Base-by-base conservation (phyloP, 2,797 vertebrate genomes). In the Acrocephalus scirpaceus region DNA sequence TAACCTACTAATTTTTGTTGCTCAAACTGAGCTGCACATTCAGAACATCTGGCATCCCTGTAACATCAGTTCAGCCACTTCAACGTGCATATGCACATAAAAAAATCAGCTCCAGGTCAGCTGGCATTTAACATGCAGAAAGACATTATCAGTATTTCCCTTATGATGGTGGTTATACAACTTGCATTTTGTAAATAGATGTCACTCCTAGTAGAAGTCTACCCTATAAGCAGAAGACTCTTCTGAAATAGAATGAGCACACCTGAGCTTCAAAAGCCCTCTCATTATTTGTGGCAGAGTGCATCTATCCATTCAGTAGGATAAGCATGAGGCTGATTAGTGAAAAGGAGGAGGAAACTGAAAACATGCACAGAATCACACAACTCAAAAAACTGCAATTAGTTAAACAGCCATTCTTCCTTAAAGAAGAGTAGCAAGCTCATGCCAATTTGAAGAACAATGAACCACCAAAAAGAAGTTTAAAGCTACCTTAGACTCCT, bases 21-120 rank as follows among this genome's bases (percentile, higher is more conserved):
- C 47, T 93, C 47, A 45, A 79, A 85, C 56, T 57, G 56, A 88
- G 56, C 19, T 3, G 2, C 60, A 76, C 40, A 23, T 72, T 88
- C 75, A 82, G 71, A 92, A 34, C 44, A 80, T 20, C 51, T 62
- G 45, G n/a, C 17, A 2, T 38, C 50, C 79, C 70, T n/a, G 2
- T 90, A 83, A 73, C 40, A 66, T 57, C 75, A 48, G 40, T 51
- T 70, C 38, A 90, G 48, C 21, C 69, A 53, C 47, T 45, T 72
- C 18, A 69, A 72, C 4, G 29, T 26, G 50, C 34, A 14, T 11
- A 34, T 10, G 30, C 64, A 18, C 38, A 54, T 48, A 27, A 50
- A 25, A 69, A 38, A 30, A 91, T 20, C 86, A 71, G 30, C 83
- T 83, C 34, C 70, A 77, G 76, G 83, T 92, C 94, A 95, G 69